Evolutionary conservation across 2,888 invertebrate genomes (phyloP).

Genomic region (Lasioglossum marginatum): DNA sequence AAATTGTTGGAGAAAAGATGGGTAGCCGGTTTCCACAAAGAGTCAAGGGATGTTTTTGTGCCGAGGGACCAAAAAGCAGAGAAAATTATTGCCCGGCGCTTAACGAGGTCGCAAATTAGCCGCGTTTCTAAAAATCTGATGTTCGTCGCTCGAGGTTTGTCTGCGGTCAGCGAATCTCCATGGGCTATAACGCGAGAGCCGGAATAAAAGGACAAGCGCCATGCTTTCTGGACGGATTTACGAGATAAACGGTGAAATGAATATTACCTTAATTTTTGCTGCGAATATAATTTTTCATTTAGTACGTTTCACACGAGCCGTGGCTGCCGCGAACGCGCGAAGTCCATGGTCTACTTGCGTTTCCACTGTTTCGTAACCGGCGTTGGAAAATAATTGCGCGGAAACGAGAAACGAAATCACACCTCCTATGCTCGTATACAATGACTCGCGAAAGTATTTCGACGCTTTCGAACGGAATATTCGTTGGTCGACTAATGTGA

Average conservation of each 20-base stretch:
- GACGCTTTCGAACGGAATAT: background rate
- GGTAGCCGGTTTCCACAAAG: background rate
- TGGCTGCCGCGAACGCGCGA: background rate
- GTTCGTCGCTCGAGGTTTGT: background rate
- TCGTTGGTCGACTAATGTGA: background rate
- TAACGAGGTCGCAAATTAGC: background rate
- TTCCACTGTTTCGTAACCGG: background rate
- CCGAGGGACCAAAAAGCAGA: background rate
- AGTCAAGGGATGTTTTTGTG: background rate
- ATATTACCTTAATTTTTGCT: background rate
- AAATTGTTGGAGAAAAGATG: background rate
- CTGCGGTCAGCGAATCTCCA: background rate
- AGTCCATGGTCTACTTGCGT: background rate
- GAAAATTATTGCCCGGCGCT: background rate
- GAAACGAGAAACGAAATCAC: background rate
- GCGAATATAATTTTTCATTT: background rate
- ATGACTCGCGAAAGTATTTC: conserved; percentile 2
- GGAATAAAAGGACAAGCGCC: background rate
- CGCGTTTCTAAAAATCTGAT: background rate
- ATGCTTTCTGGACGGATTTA: background rate
- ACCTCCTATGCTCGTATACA: background rate
- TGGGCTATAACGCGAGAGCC: background rate
- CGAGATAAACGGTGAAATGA: background rate
- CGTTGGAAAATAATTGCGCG: background rate
- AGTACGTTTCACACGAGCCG: background rate